A percentile compares a stretch with the other conserved stretches of the same genome.
Evolutionary conservation across 2,797 vertebrate species (phyloP).

Genomic region (Sparidentex hasta): DNA sequence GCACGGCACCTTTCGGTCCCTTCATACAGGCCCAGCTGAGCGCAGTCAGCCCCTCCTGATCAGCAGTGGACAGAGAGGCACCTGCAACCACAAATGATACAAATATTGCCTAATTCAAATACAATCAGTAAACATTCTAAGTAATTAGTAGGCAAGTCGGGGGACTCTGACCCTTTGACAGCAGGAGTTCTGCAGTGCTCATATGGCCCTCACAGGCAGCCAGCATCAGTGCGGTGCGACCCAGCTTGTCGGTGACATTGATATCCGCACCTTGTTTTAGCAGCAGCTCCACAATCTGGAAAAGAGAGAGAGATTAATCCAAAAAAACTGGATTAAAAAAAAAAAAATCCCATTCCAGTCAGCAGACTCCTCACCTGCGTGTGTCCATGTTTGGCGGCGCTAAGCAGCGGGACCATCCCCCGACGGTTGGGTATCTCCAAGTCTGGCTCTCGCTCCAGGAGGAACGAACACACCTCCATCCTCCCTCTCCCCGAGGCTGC

Average conservation of each 20-base stretch:
- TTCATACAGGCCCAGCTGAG: constrained; percentile 97
- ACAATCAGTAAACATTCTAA: neutral
- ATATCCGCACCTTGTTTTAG: constrained; percentile 90
- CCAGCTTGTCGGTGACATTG: constrained; percentile 91
- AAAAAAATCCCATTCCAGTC: neutral
- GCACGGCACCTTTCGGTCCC: constrained; percentile 91
- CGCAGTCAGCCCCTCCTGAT: constrained; percentile 94
- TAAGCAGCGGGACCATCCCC: constrained; percentile 90
- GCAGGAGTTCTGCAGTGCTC: constrained; percentile 91
- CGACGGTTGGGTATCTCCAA: constrained; percentile 89
- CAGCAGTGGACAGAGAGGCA: constrained; percentile 87
- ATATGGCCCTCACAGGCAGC: constrained; percentile 93
- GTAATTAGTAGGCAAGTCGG: neutral
- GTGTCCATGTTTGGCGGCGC: constrained; percentile 93
- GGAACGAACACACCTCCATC: constrained; percentile 88
- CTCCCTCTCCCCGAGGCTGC: constrained; percentile 95
- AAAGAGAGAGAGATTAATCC: neutral
- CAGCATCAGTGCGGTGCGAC: constrained; percentile 94
- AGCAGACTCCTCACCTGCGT: constrained; percentile 88
- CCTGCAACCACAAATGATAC: constrained; percentile 79
- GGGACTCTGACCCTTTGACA: constrained; percentile 89
- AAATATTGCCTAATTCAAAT: neutral
- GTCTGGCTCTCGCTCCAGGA: constrained; percentile 88
- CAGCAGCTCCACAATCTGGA: constrained; percentile 92
- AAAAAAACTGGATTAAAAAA: neutral